Base-by-base conservation (phyloP, 2,888 invertebrate species). In the Noctua pronuba region DNA sequence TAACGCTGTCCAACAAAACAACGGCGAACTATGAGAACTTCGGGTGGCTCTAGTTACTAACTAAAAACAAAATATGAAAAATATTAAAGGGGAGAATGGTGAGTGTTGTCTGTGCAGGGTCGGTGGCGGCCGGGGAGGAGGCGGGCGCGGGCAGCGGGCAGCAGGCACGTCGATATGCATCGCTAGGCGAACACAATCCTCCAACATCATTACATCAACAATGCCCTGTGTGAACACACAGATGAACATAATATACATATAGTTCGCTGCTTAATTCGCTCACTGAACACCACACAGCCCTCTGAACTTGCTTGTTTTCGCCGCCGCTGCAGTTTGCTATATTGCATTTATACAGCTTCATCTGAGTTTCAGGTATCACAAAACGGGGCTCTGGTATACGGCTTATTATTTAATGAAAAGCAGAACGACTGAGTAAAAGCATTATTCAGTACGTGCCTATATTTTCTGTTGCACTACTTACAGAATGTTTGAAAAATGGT, bases 141-240 rank as follows among this genome's bases (percentile, higher is more conserved):
- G 52, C 71, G 65, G 55, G 67, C 7, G 60, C 28, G 62, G 52
- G 70, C 74, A 44, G 58, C 67, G 71, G 76, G 66, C 73, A 60
- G 69, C 66, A 58, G 70, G 65, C 86, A 73, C 84, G 84, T 90
- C 91, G 90, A 90, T 91, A 91, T 92, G 92, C 92, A 93, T 91
- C 90, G 89, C 90, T 88, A 88, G 82, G 77, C 87, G 86, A 76
- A 86, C 89, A 91, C 92, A 91, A 92, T 92, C 90, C 84, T 87
- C 88, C 87, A 85, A 86, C 90, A 86, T 88, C 88, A 89, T 90
- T 90, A 91, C 90, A 90, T 90, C 90, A 89, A 91, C 92, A 91
- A 90, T 90, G 83, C 86, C 79, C 77, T 75, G 44, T 83, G 75
- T 73, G 76, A 73, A 80, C 41, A 83, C 68, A 78, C 80, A 75